phyloP scores from a whole-genome alignment of 2,888 invertebrate genomes.

The Dryococelus australis region DNA sequence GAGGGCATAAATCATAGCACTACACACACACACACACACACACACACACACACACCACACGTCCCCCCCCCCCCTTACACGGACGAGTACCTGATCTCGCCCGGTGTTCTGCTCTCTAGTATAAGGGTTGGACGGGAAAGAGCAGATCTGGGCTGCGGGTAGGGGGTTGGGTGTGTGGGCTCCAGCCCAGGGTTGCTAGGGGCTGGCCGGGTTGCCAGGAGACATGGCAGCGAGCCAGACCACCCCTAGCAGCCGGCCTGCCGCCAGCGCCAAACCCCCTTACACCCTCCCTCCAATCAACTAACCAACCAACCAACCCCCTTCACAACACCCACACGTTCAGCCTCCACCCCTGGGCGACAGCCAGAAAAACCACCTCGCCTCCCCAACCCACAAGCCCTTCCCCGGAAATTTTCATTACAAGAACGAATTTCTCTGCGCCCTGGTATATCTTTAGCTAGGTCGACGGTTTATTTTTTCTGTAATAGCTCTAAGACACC shows the following conservation, averaged over 20 bases:
- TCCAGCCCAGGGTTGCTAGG: conserved; percentile 1
- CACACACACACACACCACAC: too few species aligned
- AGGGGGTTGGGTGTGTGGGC: background rate
- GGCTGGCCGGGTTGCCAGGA: background rate
- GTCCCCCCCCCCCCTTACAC: too few species aligned
- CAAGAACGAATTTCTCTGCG: background rate
- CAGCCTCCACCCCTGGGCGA: too few species aligned
- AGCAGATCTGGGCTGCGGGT: background rate
- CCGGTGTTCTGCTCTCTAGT: background rate
- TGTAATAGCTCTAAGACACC: too few species aligned
- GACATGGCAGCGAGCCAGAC: background rate
- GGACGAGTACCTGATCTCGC: background rate
- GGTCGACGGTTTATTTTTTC: background rate
- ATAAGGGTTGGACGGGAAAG: background rate
- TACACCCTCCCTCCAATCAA: too few species aligned
- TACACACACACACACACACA: too few species aligned
- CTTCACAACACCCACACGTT: too few species aligned
- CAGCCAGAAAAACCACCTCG: background rate
- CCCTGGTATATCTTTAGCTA: background rate
- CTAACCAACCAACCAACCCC: too few species aligned
- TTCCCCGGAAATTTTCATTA: background rate
- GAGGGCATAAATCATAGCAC: too few species aligned
- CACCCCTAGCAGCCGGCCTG: too few species aligned
- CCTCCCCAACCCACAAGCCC: background rate
- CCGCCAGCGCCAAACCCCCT: too few species aligned